A percentile compares a stretch with the other conserved stretches of the same genome.
Conservation (phyloP, 1,140 invertebrate species). For the Copidosoma floridanum region DNA sequence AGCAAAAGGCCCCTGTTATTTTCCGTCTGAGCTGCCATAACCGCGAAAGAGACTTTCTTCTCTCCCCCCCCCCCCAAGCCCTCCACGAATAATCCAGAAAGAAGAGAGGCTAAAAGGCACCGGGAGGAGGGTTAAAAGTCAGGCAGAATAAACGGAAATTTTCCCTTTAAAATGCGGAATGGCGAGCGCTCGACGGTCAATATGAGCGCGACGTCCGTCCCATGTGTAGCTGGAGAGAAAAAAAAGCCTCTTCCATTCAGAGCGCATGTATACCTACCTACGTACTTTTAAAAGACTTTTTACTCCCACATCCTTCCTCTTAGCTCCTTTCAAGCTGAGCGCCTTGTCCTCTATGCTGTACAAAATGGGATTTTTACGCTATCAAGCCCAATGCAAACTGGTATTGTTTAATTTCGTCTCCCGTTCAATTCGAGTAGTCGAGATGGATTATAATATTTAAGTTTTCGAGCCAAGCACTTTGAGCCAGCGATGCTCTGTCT, state of each 20-base stretch:
- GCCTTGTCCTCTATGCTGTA: too few relatives aligned
- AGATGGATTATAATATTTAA: too few relatives aligned
- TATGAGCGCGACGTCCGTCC: constrained; percentile 30
- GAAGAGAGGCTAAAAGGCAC: constrained; percentile 22
- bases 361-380: too few relatives aligned
- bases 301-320: background rate
- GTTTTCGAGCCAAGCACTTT: too few relatives aligned
- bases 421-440: too few relatives aligned
- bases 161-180: constrained; percentile 56
- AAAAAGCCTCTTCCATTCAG: constrained; percentile 47
- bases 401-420: constrained; percentile 37
- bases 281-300: constrained; percentile 38
- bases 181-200: constrained; percentile 40
- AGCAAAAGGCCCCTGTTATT: constrained; percentile 54
- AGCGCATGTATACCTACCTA: too few relatives aligned
- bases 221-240: constrained; percentile 24
- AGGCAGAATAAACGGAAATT: constrained; percentile 51
- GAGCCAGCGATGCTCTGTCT: too few relatives aligned
- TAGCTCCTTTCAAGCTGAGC: background rate
- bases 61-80: too few relatives aligned
- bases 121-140: constrained; percentile 37
- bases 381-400: constrained; percentile 39
- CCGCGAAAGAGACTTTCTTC: constrained; percentile 35
- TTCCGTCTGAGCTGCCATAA: constrained; percentile 52
- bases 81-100: constrained; percentile 46